Conservation (phyloP, 2,797 vertebrate species). For the Cossypha heuglini region DNA sequence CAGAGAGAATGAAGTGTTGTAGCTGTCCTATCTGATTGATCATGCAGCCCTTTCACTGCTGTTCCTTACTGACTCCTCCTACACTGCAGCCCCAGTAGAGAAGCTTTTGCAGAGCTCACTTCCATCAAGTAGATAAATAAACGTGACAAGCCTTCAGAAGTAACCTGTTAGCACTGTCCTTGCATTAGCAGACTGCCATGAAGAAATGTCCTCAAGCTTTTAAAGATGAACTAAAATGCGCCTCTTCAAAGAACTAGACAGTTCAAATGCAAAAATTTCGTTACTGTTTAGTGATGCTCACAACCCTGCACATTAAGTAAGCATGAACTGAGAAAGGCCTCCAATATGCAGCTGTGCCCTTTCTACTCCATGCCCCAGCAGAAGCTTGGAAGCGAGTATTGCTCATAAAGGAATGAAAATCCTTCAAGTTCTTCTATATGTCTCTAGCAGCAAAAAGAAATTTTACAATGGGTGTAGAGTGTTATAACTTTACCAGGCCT, state of each 20-base stretch:
- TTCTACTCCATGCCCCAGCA: neutral
- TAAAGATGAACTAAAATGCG: neutral
- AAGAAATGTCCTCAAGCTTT: slow-evolving; percentile 19
- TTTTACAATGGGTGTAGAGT: fast-evolving
- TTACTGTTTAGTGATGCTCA: neutral
- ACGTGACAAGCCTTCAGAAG: neutral
- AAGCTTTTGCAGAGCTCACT: neutral
- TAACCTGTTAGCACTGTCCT: slow-evolving; percentile 16
- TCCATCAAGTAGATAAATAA: slow-evolving; percentile 5
- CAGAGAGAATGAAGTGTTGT: neutral
- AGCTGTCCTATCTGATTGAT: neutral
- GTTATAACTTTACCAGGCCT: neutral
- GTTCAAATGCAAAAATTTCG: neutral
- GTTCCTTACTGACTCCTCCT: neutral
- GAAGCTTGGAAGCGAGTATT: neutral
- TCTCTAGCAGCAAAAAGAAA: neutral
- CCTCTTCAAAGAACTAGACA: neutral
- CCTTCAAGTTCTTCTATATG: neutral
- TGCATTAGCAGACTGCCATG: neutral
- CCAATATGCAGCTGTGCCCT: neutral
- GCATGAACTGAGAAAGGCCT: neutral
- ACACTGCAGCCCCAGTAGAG: neutral
- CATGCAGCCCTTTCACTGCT: slow-evolving; percentile 12
- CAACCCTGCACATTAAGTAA: neutral
- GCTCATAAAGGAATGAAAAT: neutral